Base-by-base conservation (phyloP, 2,888 invertebrate species). In the Cataglyphis altisquamis region DNA sequence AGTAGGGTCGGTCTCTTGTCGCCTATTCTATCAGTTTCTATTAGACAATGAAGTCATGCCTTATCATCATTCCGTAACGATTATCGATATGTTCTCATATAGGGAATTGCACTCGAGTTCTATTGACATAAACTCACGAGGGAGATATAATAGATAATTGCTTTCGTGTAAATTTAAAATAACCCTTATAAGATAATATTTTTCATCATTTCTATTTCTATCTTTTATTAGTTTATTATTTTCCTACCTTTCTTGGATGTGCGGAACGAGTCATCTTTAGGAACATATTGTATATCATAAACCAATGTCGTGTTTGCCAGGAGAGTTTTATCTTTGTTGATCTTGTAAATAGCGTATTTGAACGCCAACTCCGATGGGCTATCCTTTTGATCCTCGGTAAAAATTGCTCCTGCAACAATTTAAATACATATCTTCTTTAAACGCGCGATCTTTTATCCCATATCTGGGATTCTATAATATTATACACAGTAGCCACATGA, bases 281-380 rank as follows among this genome's bases (percentile, higher is more conserved):
- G 97, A 63, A 98, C 97, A 94, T 98, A 98, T 95, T 98, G 98
- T 90, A 98, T 98, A 93, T 99, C 98, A 94, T 98, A 98, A n/a
- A 98, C 97, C 60, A 99, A 96, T 3, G 98, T 98, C 0, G 97
- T 98, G 92, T 98, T 97, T 0, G 98, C 97, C 80, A 99, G 95
- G 21, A 99, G 95, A 85, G 96, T 96, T 80, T 97, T 96, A 92
- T 98, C 98, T 93, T 98, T 98, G 95, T 99, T 99, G 93, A 99
- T 98, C 89, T 98, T 96, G 95, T 98, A 98, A 18, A 99, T 98
- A 9, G 99, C 98, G 95, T 98, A 98, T 93, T 98, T 98, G 95
- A 99, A 99, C 1, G 99, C 98, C 89, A 98, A 95, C 95, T 98
- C 98, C 0, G 97, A 96, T 87, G 97, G 97, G 89, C 97, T 98